phyloP scores from a whole-genome alignment of 2,113 vertebrate species.

The Tachuris rubrigastra region DNA sequence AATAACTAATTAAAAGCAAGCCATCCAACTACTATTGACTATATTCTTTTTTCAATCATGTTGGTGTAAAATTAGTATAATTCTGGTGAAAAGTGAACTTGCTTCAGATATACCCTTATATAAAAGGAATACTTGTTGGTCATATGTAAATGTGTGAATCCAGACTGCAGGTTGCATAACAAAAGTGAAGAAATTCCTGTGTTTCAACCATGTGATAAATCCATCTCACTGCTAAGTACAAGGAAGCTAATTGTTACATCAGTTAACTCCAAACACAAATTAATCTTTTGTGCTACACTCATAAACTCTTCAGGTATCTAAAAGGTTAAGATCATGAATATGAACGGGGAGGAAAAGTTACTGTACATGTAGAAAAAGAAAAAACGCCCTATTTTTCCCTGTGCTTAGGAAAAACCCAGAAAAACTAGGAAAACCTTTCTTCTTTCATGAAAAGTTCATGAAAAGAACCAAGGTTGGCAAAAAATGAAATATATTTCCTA shows the following conservation, averaged over 20 bases:
- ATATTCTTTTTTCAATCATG: neutral
- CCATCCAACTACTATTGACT: neutral
- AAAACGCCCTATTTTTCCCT: neutral
- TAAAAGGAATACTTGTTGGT: neutral
- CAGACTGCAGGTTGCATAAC: neutral
- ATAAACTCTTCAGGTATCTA: neutral
- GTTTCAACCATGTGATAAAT: neutral
- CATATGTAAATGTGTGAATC: neutral
- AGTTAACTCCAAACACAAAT: neutral
- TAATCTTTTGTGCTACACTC: neutral
- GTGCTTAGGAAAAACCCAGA: neutral
- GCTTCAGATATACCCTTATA: neutral
- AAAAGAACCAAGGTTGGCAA: neutral
- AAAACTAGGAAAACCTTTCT: neutral
- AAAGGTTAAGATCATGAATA: neutral
- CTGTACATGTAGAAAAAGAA: neutral
- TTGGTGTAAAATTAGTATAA: neutral
- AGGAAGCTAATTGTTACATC: neutral
- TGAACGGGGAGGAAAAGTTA: neutral
- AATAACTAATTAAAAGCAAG: neutral
- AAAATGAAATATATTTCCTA: neutral
- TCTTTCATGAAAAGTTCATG: neutral
- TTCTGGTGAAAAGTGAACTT: neutral
- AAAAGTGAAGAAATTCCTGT: neutral
- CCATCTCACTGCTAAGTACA: neutral